phyloP scores from a whole-genome alignment of 2,113 vertebrate species.

The Lycaon pictus region DNA sequence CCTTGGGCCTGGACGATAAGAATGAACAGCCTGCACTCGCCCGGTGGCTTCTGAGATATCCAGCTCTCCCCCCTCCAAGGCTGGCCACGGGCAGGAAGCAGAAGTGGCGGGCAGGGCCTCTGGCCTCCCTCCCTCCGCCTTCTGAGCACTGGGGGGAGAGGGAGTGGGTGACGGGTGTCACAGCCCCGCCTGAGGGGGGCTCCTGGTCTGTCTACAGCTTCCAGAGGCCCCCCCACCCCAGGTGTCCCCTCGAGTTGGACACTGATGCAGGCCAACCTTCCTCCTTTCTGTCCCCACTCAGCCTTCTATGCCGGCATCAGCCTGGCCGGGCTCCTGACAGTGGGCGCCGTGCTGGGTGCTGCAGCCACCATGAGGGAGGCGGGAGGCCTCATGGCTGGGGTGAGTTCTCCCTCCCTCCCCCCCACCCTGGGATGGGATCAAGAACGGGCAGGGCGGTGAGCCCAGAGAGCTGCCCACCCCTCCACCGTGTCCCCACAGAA shows the following conservation, averaged over 20 bases:
- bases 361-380: conserved; percentile 56
- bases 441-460: fast-evolving
- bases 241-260: fast-evolving
- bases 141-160: fast-evolving
- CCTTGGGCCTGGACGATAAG: conserved; percentile 42
- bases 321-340: conserved; percentile 57
- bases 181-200: not conserved
- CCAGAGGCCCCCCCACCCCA: not conserved
- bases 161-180: fast-evolving
- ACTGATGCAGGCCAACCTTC: not conserved
- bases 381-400: conserved; percentile 71
- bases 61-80: too few species aligned
- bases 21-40: not conserved
- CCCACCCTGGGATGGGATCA: not conserved
- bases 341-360: conserved; percentile 26
- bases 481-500: not conserved
- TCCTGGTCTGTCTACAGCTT: not conserved
- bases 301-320: not conserved
- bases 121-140: not conserved
- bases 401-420: conserved; percentile 42
- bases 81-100: not conserved
- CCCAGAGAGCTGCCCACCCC: not conserved
- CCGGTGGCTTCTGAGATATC: conserved; percentile 18
- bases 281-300: not conserved
- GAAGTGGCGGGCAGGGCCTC: not conserved